A percentile compares a stretch with the other conserved stretches of the same genome.
These are phyloP conservation scores for Microcebus tavaratra DNA, from an alignment of 2,113 vertebrate species.

Conservation along the genomic window DNA sequence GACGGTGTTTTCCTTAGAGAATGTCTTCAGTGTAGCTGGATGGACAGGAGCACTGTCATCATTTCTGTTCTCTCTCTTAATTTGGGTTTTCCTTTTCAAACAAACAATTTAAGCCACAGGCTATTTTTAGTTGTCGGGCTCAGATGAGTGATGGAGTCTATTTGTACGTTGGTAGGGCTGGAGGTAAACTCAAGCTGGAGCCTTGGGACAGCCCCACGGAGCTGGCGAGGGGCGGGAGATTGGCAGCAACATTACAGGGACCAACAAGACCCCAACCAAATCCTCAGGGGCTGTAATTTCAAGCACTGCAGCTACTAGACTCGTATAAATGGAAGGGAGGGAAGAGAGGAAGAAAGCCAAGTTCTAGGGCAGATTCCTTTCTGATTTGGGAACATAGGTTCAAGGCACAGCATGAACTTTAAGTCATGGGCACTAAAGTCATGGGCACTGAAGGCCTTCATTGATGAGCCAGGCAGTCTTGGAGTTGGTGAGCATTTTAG, in stretches of 20 bases:
- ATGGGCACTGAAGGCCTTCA: not conserved
- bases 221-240: not conserved
- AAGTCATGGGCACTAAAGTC: not conserved
- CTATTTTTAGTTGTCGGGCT: constrained; percentile 43
- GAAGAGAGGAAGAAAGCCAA: not conserved
- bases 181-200: constrained; percentile 25
- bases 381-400: not conserved
- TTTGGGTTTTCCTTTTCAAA: constrained; percentile 46
- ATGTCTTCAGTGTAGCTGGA: not conserved
- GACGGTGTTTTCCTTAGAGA: not conserved
- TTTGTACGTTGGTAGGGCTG: not conserved
- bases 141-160: not conserved
- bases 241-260: not conserved
- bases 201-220: not conserved
- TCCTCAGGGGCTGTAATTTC: not conserved
- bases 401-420: not conserved
- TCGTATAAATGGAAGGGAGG: not conserved
- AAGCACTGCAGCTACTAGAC: not conserved
- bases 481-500: not conserved
- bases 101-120: constrained; percentile 29
- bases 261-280: not conserved
- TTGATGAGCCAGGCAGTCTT: not conserved
- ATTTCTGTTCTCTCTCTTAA: not conserved
- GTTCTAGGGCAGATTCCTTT: not conserved
- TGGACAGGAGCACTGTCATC: not conserved